These are phyloP conservation scores for Pluvialis apricaria DNA, from an alignment of 2,113 vertebrate genomes.

Conservation along the genomic window DNA sequence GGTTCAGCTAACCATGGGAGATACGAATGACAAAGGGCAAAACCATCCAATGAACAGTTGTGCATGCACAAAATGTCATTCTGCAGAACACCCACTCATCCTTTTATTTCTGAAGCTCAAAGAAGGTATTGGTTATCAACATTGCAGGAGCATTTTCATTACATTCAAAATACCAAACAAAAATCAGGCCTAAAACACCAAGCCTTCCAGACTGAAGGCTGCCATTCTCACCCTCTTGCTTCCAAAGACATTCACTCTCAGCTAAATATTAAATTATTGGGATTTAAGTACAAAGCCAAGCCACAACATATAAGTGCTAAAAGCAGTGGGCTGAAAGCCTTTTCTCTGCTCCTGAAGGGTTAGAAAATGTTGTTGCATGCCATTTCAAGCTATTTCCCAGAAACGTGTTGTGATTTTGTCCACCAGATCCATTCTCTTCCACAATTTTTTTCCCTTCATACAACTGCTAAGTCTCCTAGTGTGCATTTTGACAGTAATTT, in stretches of 20 bases:
- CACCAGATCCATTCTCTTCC: background rate
- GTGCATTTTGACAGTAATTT: background rate
- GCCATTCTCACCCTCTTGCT: background rate
- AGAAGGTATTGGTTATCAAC: background rate
- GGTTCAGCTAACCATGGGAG: background rate
- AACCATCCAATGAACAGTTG: background rate
- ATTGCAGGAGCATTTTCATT: background rate
- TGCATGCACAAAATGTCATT: background rate
- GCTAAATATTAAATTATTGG: background rate
- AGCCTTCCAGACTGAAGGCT: background rate
- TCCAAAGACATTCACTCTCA: background rate
- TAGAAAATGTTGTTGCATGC: background rate
- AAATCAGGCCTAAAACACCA: background rate
- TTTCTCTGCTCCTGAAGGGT: background rate
- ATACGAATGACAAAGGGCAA: background rate
- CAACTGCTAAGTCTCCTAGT: background rate
- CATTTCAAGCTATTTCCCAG: background rate
- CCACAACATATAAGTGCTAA: background rate
- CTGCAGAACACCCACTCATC: background rate
- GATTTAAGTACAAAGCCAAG: background rate
- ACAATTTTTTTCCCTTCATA: background rate
- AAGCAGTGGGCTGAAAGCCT: background rate
- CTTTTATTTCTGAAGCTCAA: background rate
- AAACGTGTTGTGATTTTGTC: rapidly evolving
- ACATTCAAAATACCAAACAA: background rate